These are phyloP conservation scores for Tor tambroides DNA, from an alignment of 2,113 vertebrate species.

Conservation along the genomic window DNA sequence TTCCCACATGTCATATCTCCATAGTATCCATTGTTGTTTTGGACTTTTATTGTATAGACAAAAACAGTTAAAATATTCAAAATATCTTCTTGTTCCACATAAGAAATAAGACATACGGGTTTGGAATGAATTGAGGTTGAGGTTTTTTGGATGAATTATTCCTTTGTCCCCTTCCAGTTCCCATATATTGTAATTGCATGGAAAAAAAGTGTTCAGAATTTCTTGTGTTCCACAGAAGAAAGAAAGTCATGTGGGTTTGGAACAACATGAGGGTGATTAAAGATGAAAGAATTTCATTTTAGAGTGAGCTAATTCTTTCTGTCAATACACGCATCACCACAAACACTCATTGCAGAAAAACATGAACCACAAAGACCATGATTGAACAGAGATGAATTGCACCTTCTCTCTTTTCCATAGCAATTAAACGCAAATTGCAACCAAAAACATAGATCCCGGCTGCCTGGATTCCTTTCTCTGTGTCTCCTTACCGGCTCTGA, in stretches of 20 bases:
- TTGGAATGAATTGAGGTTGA: neutral
- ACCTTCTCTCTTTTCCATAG: neutral
- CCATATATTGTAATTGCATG: neutral
- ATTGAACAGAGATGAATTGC: neutral
- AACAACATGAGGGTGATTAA: conserved; percentile 22
- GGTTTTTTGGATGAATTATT: neutral
- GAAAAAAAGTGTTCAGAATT: conserved; percentile 13
- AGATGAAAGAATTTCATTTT: conserved; percentile 13
- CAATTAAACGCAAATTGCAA: conserved; percentile 7
- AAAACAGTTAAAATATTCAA: neutral
- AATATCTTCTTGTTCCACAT: neutral
- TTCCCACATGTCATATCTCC: neutral
- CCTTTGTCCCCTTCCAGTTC: conserved; percentile 12
- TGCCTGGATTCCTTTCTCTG: conserved; percentile 9
- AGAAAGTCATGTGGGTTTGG: conserved; percentile 18
- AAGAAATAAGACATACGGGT: neutral
- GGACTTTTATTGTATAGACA: neutral
- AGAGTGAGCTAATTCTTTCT: conserved; percentile 11
- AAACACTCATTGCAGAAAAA: neutral
- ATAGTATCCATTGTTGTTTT: neutral
- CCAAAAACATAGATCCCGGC: neutral
- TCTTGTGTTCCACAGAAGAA: neutral
- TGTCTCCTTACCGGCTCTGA: neutral
- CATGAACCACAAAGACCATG: neutral
- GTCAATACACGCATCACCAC: neutral